Evolutionary conservation across 2,888 invertebrate genomes (phyloP), one percentile per base, ranked within the genome.

Genomic region (Chromoteleia sp.): DNA sequence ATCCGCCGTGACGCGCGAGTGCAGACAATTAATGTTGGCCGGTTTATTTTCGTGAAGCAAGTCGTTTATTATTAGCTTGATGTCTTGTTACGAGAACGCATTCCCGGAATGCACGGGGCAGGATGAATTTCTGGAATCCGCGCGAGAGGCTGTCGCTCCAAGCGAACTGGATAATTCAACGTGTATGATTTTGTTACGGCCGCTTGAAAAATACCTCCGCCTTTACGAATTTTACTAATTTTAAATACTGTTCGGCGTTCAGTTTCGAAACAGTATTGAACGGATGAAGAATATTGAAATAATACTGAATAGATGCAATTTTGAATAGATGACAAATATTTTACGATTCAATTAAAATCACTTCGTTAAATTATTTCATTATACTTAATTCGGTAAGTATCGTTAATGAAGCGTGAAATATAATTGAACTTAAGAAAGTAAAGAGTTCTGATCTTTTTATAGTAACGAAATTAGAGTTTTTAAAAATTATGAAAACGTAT

Each of bases 1-100:
- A 63, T 41, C 78, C 81, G 83, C 83, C 83, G 75, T 79, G 77
- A 54, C 65, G 68, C 65, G 59, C 76, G 68, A 68, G 65, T 73
- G 59, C 65, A 78, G 77, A 85, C 83, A 79, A 83, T 85, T 82
- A 83, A 85, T 78, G 83, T 78, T 83, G 73, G 68, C 79, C 63
- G 65, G 81, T 84, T 85, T 85, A 84, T 84, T 87, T 85, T 86
- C 83, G 81, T 82, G 74, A 36, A 65, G 19, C 43, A 41, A 68
- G 70, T 81, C 85, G 85, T 83, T 86, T 86, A 89, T 89, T 87
- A 88, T 88, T 86, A 87, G 84, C 87, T 84, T 85, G 85, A 88
- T 85, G 87, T 85, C 88, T 86, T 81, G 86, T 87, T 87, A 84
- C 85, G 84, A 75, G 84, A 86, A 80, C 65, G 84, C 82, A 82